Base-by-base conservation (phyloP, 2,888 invertebrate species). In the Hypsopygia costalis region DNA sequence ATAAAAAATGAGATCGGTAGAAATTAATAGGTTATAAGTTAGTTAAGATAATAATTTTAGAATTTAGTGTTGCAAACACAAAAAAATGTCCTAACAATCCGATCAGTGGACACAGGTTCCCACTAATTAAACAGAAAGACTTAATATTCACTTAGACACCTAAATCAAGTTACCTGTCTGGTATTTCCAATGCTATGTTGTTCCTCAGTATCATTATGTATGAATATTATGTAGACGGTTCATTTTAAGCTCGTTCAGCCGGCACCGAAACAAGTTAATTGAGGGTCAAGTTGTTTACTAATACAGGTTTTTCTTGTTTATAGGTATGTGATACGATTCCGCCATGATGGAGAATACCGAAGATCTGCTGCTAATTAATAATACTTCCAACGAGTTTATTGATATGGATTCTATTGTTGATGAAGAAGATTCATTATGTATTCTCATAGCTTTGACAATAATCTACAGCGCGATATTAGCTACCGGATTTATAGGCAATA, bases 401-500 rank as follows among this genome's bases (percentile, higher is more conserved):
- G 50, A 60, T n/a, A 51, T 58, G 0, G 58, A 62, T 1, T 53
- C 58, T 3, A 71, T 67, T 50, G 58, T 68, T 3, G 83, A 83
- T 33, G 66, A 90, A 0, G 91, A 92, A 0, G 91, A 92, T 48
- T 83, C 92, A 0, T 70, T 93, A n/a, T 90, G 91, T 61, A 72
- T 93, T 20, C 86, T 93, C 7, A 74, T 93, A 33, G 92, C 93
- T 0, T 90, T 94, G 50, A 93, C 92, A n/a, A 65, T 93, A 8
- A 76, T 92, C 9, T 95, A 95, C 73, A 78, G 81, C 3, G 42
- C 92, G 6, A 94, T 95, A 54, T 93, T 95, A 67, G 69, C 95
- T 28, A 92, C 92, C 1, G 95, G 95, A 0, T 87, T 95, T 11
- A 73, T 95, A n/a, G 95, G 95, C 0, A 95, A 95, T 67, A 89